Base-by-base conservation (phyloP, 2,113 vertebrate genomes). In the Neotragus moschatus region DNA sequence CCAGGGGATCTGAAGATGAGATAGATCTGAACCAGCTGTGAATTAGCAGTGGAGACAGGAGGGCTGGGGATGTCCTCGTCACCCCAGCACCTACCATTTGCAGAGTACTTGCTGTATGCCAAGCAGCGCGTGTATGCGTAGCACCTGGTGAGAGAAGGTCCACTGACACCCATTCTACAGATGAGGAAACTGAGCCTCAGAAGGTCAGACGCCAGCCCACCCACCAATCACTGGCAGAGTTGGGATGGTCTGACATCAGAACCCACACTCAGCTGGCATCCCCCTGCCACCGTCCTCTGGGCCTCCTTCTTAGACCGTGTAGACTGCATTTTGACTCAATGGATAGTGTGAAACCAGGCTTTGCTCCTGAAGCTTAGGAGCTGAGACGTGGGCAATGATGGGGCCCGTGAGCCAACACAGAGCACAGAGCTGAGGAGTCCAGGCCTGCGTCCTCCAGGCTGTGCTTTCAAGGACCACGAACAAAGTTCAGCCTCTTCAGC, bases 351-450 rank as follows among this genome's bases (percentile, higher is more conserved):
- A 47, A 90, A 9, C 43, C 26, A 0, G 26, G 51, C 80, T 30
- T 73, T 16, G 73, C 55, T 81, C 47, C 26, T 28, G 2, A 70
- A 39, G 43, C 70, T 39, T 1, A 3, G 25, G 49, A 49, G 4
- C 33, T 2, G 15, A 55, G 21, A 15, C 3, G 0, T 21, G 1
- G 23, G 39, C 5, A 36, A 1, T 0, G 1, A n/a, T 21, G 25
- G 73, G 7, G 13, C 51, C 23, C 8, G 0, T 39, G 7, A 79
- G 49, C 49, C 49, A 19, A 16, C 45, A 2, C 12, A 47, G 53
- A 36, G 33, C 39, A 4, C 1, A 0, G 13, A 36, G 49, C 70
- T 2, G 3, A 30, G 61, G n/a, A 5, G 6, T 33, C 5, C 11
- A 25, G 28, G 25, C 28, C 39, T 12, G 12, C 1, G 0, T 33